phyloP scores from a whole-genome alignment of 2,888 invertebrate genomes.

The Ectropis crepuscularia region DNA sequence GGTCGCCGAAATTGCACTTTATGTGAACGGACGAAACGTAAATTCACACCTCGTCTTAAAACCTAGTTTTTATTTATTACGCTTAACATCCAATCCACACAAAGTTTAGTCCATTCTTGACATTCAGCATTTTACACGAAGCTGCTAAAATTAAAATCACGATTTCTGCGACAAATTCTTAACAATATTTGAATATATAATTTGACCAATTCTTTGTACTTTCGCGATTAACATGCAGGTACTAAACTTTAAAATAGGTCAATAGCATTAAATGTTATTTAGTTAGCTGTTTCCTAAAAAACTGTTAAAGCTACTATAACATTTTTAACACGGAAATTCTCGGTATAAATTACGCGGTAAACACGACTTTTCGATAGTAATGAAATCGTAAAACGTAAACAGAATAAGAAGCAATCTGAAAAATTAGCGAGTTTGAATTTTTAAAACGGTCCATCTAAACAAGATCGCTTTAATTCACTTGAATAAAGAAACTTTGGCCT shows the following conservation, averaged over 20 bases:
- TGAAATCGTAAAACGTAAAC: neutral
- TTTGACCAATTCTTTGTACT: constrained; percentile 34
- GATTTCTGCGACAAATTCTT: constrained; percentile 40
- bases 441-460: neutral
- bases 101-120: constrained; percentile 15
- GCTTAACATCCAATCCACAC: no score
- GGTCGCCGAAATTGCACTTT: no score
- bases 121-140: constrained; percentile 36
- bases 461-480: constrained; percentile 14
- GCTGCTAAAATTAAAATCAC: constrained; percentile 47
- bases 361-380: neutral
- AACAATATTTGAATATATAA: constrained; percentile 27
- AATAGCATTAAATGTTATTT: constrained; percentile 11
- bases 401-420: neutral
- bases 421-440: constrained; percentile 2
- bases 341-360: constrained; percentile 14
- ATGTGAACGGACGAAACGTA: no score
- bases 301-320: neutral
- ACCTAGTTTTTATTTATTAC: no score
- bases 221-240: constrained; percentile 32
- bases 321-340: constrained; percentile 20
- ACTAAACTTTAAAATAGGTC: constrained; percentile 24
- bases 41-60: no score
- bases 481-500: constrained; percentile 38
- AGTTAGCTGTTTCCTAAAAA: constrained; percentile 1